Conservation (phyloP, 2,888 invertebrate genomes). For the Brachyopa scutellaris region DNA sequence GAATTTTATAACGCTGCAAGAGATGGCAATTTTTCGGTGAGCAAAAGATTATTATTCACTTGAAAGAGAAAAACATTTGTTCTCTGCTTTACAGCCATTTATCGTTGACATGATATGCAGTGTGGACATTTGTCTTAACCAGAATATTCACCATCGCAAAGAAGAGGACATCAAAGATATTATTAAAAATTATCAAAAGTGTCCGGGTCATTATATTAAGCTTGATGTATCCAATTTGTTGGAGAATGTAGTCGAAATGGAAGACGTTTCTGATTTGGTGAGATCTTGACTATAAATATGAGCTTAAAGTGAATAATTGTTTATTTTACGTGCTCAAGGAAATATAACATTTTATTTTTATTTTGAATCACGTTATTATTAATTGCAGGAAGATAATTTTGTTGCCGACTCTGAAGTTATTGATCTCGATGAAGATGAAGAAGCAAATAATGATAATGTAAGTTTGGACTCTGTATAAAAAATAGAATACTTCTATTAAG, state of each 20-base stretch:
- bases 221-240: slow-evolving; percentile 92
- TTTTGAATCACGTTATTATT: too few relatives aligned
- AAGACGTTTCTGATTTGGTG: slow-evolving; percentile 85
- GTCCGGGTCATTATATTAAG: slow-evolving; percentile 91
- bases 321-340: too few relatives aligned
- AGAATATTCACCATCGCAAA: slow-evolving; percentile 92
- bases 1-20: slow-evolving; percentile 95
- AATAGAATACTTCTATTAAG: too few relatives aligned
- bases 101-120: slow-evolving; percentile 94
- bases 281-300: too few relatives aligned
- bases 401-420: slow-evolving; percentile 47
- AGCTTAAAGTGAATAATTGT: too few relatives aligned
- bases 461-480: too few relatives aligned
- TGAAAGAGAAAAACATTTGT: too few relatives aligned
- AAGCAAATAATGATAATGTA: slow-evolving; percentile 44
- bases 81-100: slow-evolving; percentile 88
- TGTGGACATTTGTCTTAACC: slow-evolving; percentile 88
- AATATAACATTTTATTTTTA: too few relatives aligned
- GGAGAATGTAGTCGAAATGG: slow-evolving; percentile 93
- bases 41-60: slow-evolving; percentile 42
- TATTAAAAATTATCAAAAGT: slow-evolving; percentile 88
- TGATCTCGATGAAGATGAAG: slow-evolving; percentile 47
- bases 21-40: slow-evolving; percentile 80
- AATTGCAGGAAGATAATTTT: slow-evolving; percentile 50
- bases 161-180: slow-evolving; percentile 90